phyloP scores from a whole-genome alignment of 1,140 invertebrate species.

The Daktulosphaira vitifoliae region DNA sequence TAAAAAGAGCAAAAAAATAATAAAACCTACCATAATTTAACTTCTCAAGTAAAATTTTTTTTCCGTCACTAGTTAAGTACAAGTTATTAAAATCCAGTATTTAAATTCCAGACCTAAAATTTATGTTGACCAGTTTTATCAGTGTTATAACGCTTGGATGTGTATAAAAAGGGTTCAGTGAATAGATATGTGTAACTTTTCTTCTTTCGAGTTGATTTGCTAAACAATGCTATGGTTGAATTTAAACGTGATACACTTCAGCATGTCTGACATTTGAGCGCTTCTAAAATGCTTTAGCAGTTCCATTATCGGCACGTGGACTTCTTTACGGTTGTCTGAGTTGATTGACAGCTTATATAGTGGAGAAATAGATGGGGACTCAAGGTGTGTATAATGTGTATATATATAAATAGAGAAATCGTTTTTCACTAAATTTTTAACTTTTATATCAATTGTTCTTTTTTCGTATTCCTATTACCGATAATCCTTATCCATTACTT shows the following conservation, averaged over 20 bases:
- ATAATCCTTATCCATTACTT: too few relatives aligned
- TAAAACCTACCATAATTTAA: too few relatives aligned
- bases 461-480: too few relatives aligned
- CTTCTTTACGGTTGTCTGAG: background rate
- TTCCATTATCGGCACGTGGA: slow-evolving; percentile 36
- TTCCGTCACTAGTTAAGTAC: too few relatives aligned
- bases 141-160: slow-evolving; percentile 5
- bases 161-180: slow-evolving; percentile 30
- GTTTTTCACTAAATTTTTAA: slow-evolving; percentile 21
- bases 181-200: slow-evolving; percentile 30
- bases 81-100: too few relatives aligned
- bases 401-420: slow-evolving; percentile 15
- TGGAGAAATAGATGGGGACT: slow-evolving; percentile 4
- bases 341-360: slow-evolving; percentile 23
- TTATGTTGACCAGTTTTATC: slow-evolving; percentile 12
- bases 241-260: slow-evolving; percentile 28
- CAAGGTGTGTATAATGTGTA: background rate
- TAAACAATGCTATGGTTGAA: slow-evolving; percentile 25
- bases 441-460: slow-evolving; percentile 16
- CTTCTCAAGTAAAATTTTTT: too few relatives aligned
- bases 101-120: too few relatives aligned
- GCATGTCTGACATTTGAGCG: slow-evolving; percentile 18
- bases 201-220: slow-evolving; percentile 31
- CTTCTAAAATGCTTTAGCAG: slow-evolving; percentile 27
- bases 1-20: too few relatives aligned